These are phyloP conservation scores for Odontamblyopus rebecca DNA, from an alignment of 2,797 vertebrate genomes.

Conservation along the genomic window DNA sequence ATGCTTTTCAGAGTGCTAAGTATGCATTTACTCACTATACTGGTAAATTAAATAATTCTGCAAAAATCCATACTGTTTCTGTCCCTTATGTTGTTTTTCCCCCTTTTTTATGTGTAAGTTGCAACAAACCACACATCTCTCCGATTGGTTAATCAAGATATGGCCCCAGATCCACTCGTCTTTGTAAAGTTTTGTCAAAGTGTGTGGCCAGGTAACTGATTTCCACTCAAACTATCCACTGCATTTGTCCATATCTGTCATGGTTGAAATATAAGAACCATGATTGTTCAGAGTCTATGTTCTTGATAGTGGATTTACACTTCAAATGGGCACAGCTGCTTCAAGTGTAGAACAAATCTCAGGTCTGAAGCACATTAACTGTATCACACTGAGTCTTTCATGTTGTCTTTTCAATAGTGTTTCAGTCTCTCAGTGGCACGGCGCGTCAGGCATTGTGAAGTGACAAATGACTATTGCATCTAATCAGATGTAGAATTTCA, in stretches of 20 bases:
- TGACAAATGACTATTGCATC: slow-evolving; percentile 63
- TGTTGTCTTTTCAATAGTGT: slow-evolving; percentile 56
- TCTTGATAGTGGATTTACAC: slow-evolving; percentile 56
- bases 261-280: slow-evolving; percentile 11
- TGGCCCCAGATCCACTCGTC: too few species aligned
- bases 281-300: slow-evolving; percentile 46
- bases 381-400: slow-evolving; percentile 63
- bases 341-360: slow-evolving; percentile 53
- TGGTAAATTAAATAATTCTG: too few species aligned
- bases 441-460: slow-evolving; percentile 41
- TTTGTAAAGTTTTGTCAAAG: too few species aligned
- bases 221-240: not conserved
- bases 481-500: slow-evolving; percentile 70
- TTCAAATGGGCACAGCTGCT: slow-evolving; percentile 61
- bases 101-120: too few species aligned
- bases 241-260: not conserved
- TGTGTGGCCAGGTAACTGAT: not conserved
- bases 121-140: too few species aligned
- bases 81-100: too few species aligned
- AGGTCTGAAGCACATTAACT: slow-evolving; percentile 48
- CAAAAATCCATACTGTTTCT: too few species aligned
- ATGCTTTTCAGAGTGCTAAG: too few species aligned
- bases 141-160: too few species aligned
- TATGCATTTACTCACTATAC: too few species aligned
- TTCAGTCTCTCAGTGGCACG: slow-evolving; percentile 29